A percentile compares a stretch with the other conserved stretches of the same genome.
Evolutionary conservation across 2,113 vertebrate genomes (phyloP).

Genomic region (Oxygymnocypris stewartii): DNA sequence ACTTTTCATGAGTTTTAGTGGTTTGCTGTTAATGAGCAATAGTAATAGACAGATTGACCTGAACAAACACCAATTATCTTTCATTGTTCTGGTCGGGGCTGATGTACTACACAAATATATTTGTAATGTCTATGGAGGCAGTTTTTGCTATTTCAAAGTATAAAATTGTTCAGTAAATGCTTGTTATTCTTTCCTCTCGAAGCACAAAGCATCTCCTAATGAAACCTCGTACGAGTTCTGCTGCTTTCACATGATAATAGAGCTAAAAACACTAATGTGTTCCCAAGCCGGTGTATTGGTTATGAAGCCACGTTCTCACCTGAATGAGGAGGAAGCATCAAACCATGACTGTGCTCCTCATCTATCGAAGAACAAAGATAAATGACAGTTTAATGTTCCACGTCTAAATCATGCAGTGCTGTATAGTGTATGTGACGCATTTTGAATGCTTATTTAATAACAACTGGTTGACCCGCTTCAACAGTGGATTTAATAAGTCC

Average conservation of each 20-base stretch:
- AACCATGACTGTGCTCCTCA: background rate
- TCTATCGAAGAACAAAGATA: background rate
- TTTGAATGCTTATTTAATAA: background rate
- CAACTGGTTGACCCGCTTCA: background rate
- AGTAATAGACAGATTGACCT: background rate
- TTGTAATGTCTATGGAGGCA: background rate
- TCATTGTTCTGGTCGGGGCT: background rate
- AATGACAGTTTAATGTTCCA: background rate
- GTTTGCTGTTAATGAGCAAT: background rate
- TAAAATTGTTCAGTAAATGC: background rate
- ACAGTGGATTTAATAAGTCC: background rate
- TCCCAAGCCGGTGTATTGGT: background rate
- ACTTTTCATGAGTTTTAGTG: background rate
- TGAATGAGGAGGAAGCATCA: background rate
- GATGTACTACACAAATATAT: background rate
- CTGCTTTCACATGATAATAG: conserved; percentile 17
- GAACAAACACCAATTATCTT: background rate
- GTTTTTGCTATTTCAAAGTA: background rate
- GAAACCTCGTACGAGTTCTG: background rate
- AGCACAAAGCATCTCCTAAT: background rate
- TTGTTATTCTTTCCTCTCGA: conserved; percentile 9
- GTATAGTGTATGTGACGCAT: background rate
- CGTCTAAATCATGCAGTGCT: background rate
- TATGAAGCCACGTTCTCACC: background rate
- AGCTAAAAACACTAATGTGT: conserved; percentile 24